A percentile compares a stretch with the other conserved stretches of the same genome.
Evolutionary conservation across 2,888 invertebrate species (phyloP).

Genomic region (Timema podura): DNA sequence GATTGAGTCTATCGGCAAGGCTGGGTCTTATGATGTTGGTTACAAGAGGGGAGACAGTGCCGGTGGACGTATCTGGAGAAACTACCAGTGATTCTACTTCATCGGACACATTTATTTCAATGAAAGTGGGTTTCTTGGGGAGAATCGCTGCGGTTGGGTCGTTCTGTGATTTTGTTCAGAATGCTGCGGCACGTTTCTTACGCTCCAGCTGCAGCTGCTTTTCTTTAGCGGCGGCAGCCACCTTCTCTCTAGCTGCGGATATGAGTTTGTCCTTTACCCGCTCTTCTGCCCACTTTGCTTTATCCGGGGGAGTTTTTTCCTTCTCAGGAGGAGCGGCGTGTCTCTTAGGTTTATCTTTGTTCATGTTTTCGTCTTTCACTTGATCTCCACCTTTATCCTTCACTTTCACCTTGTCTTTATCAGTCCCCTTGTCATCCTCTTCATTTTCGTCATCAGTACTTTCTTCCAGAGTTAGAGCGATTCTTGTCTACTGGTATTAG

Average conservation of each 20-base stretch:
- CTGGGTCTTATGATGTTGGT: too few relatives aligned
- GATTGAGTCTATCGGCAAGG: too few relatives aligned
- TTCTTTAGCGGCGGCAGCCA: slow-evolving; percentile 54
- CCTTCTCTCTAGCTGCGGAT: slow-evolving; percentile 53
- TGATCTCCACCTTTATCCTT: neutral
- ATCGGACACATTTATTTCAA: too few relatives aligned
- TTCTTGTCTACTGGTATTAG: slow-evolving; percentile 60
- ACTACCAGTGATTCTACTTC: too few relatives aligned
- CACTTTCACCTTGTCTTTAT: slow-evolving; percentile 13
- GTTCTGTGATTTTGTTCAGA: slow-evolving; percentile 48
- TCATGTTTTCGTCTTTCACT: slow-evolving; percentile 6
- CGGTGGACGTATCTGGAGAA: too few relatives aligned
- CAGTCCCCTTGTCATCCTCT: slow-evolving; percentile 22
- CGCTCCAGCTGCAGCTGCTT: slow-evolving; percentile 66
- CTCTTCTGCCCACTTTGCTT: slow-evolving; percentile 44
- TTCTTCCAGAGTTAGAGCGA: slow-evolving; percentile 70
- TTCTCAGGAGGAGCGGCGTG: neutral
- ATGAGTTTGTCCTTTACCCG: slow-evolving; percentile 56
- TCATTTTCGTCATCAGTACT: slow-evolving; percentile 61
- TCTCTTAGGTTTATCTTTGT: neutral
- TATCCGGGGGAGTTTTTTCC: neutral
- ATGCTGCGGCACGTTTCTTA: slow-evolving; percentile 76
- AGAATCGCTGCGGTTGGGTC: too few relatives aligned
- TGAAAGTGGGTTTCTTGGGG: too few relatives aligned
- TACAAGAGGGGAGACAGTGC: too few relatives aligned